These are phyloP conservation scores for Bradypodion pumilum DNA, from an alignment of 2,797 vertebrate genomes.

Conservation along the genomic window DNA sequence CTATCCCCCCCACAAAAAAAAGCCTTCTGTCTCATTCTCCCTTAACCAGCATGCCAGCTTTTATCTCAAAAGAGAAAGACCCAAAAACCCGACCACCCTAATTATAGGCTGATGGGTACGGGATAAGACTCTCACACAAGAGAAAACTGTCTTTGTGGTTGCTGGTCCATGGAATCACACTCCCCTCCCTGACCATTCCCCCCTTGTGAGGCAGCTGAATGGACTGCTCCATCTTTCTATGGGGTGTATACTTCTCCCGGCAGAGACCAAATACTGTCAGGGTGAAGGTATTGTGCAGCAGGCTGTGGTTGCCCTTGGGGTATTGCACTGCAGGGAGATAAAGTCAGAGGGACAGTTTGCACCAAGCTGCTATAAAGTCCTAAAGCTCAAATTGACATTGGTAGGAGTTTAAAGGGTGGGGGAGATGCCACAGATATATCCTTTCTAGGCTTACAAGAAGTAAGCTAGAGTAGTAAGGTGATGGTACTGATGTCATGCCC, in stretches of 20 bases:
- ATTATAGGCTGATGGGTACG: constrained; percentile 71
- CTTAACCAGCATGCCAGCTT: constrained; percentile 1
- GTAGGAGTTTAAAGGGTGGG: neutral
- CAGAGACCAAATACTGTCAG: neutral
- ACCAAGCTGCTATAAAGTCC: neutral
- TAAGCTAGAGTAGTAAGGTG: neutral
- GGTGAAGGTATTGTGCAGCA: neutral
- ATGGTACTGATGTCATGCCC: neutral
- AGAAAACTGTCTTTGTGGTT: constrained; percentile 64
- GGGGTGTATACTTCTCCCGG: neutral
- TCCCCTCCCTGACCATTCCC: neutral
- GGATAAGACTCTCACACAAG: constrained; percentile 54
- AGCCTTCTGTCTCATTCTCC: constrained; percentile 46
- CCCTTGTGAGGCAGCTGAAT: constrained; percentile 34
- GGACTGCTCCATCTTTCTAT: constrained; percentile 21
- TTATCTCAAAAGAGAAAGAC: constrained; percentile 35
- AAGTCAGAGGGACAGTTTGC: neutral
- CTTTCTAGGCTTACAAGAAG: neutral
- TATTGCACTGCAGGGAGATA: neutral
- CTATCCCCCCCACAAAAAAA: constrained; percentile 71
- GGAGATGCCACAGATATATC: constrained; percentile 7
- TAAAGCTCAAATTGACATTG: neutral
- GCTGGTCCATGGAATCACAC: constrained; percentile 44
- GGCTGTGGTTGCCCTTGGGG: neutral
- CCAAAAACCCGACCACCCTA: constrained; percentile 60